Evolutionary conservation across 2,888 invertebrate genomes (phyloP).

Genomic region (Eristalinus sepulchralis): DNA sequence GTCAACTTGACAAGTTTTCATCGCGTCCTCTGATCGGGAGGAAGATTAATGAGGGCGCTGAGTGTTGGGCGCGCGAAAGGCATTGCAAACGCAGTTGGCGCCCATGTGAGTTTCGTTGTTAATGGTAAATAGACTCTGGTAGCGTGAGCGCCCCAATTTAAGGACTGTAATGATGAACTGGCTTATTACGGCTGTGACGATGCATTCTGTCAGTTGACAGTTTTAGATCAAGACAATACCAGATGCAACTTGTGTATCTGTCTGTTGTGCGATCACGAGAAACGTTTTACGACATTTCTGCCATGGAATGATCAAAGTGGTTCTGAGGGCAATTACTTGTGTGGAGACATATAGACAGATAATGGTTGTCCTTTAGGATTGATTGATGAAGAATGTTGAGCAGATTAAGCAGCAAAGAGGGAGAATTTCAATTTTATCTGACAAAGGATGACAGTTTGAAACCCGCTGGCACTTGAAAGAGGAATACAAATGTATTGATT

Average conservation of each 20-base stretch:
- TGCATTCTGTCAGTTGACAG: neutral
- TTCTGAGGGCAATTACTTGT: too few relatives aligned
- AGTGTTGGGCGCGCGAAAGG: neutral
- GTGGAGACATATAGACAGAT: too few relatives aligned
- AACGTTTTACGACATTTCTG: neutral
- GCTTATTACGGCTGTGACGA: neutral
- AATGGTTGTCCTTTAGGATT: too few relatives aligned
- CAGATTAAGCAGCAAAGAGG: too few relatives aligned
- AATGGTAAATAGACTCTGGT: neutral
- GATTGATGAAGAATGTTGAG: too few relatives aligned
- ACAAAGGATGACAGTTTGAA: too few relatives aligned
- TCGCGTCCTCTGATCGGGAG: slow-evolving; percentile 3
- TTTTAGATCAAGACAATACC: neutral
- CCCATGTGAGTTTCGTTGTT: neutral
- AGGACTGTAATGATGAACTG: neutral
- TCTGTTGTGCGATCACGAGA: neutral
- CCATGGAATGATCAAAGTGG: neutral
- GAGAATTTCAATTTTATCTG: too few relatives aligned
- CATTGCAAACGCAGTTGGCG: neutral
- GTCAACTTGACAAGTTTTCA: slow-evolving; percentile 30
- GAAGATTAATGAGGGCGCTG: slow-evolving; percentile 27
- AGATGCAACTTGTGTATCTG: neutral
- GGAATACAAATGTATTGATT: too few relatives aligned
- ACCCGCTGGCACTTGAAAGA: too few relatives aligned
- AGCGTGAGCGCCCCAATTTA: neutral